Evolutionary conservation across 2,113 vertebrate species (phyloP).

Genomic region (Silurus glanis): DNA sequence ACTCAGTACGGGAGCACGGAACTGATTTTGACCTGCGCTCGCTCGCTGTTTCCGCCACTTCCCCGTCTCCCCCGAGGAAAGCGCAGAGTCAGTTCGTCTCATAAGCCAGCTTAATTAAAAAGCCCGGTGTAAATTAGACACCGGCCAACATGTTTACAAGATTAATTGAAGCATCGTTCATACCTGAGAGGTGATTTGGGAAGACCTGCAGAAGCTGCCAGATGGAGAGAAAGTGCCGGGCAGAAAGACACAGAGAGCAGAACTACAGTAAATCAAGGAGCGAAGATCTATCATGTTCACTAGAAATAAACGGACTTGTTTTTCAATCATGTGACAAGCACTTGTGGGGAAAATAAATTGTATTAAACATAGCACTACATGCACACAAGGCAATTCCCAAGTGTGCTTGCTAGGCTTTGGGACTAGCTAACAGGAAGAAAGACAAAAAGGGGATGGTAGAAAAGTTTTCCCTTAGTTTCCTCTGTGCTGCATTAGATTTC

Average conservation of each 20-base stretch:
- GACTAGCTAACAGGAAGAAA: conserved; percentile 3
- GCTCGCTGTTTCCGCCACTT: background rate
- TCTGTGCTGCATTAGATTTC: conserved; percentile 50
- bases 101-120: conserved; percentile 51
- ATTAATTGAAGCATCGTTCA: conserved; percentile 54
- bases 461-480: background rate
- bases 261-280: conserved; percentile 2
- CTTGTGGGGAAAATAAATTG: conserved; percentile 28
- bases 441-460: background rate
- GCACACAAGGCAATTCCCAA: background rate
- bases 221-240: conserved; percentile 29
- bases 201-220: conserved; percentile 34
- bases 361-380: conserved; percentile 19
- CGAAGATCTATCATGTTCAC: background rate
- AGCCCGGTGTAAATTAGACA: conserved; percentile 47
- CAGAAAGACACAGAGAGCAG: background rate
- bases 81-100: conserved; percentile 37
- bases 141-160: conserved; percentile 41
- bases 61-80: conserved; percentile 2
- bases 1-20: background rate
- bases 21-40: background rate
- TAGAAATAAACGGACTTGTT: background rate
- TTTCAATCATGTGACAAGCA: conserved; percentile 24
- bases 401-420: background rate
- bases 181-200: conserved; percentile 42